Evolutionary conservation across 2,888 invertebrate genomes (phyloP).

Genomic region (Geotrupes spiniger): DNA sequence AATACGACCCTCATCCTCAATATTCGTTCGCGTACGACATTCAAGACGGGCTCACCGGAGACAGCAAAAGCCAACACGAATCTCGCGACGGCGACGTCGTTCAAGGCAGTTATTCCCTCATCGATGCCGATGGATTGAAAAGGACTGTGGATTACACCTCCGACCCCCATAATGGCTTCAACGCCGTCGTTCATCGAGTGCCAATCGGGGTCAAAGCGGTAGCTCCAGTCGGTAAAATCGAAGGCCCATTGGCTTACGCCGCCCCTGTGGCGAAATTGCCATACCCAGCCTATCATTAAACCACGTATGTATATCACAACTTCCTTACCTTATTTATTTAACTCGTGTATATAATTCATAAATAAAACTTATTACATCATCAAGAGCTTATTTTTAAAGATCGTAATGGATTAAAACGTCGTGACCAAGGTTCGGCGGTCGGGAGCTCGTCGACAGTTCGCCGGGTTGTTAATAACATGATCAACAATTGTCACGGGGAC

Average conservation of each 20-base stretch:
- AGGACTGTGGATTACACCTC: conserved; percentile 56
- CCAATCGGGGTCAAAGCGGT: conserved; percentile 43
- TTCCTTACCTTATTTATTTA: too few species aligned
- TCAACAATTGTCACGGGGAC: too few species aligned
- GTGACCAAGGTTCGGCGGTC: too few species aligned
- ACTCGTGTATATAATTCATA: too few species aligned
- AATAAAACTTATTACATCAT: too few species aligned
- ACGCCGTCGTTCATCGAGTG: conserved; percentile 61
- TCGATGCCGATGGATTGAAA: conserved; percentile 53
- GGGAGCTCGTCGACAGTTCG: too few species aligned
- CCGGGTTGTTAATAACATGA: too few species aligned
- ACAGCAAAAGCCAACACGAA: conserved; percentile 54
- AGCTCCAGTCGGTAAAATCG: conserved; percentile 26
- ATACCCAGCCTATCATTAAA: conserved; percentile 8
- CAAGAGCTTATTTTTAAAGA: too few species aligned
- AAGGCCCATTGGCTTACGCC: conserved; percentile 31
- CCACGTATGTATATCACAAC: neutral
- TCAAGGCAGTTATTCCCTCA: conserved; percentile 53
- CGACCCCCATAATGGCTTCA: conserved; percentile 60
- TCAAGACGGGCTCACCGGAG: conserved; percentile 54
- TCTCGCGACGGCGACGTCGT: conserved; percentile 53
- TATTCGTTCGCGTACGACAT: conserved; percentile 55
- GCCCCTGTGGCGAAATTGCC: conserved; percentile 26
- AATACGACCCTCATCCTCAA: conserved; percentile 52
- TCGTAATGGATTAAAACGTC: too few species aligned